These are phyloP conservation scores for Hipparchia sbordonii DNA, from an alignment of 2,888 invertebrate genomes.

Conservation along the genomic window DNA sequence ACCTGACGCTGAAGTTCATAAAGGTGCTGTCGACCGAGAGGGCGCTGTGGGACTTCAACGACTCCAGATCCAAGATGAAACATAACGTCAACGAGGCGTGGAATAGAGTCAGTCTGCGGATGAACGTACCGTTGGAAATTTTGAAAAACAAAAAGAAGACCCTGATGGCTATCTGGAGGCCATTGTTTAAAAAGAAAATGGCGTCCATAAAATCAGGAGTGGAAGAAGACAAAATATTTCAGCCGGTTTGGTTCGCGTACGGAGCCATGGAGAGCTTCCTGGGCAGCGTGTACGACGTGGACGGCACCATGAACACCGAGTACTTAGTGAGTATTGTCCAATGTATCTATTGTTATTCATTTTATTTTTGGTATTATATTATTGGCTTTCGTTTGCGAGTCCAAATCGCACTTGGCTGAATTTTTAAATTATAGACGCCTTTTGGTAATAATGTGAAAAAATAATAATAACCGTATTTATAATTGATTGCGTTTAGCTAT, in stretches of 20 bases:
- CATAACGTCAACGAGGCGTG: not conserved
- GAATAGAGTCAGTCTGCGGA: not conserved
- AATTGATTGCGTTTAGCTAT: no score
- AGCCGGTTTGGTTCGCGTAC: conserved; percentile 1
- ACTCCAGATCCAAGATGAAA: not conserved
- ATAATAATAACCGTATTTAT: no score
- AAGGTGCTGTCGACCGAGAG: not conserved
- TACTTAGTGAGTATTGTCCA: not conserved
- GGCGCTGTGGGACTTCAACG: conserved; percentile 1
- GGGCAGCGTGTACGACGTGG: not conserved
- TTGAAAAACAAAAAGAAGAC: not conserved
- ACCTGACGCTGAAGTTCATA: not conserved
- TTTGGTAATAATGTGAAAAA: no score
- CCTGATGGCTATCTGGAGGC: not conserved
- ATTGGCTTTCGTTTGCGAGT: no score
- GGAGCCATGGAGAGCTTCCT: not conserved
- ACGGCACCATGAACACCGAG: not conserved
- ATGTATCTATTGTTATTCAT: not conserved
- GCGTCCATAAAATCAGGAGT: not conserved
- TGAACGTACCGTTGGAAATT: not conserved
- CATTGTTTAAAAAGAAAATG: not conserved
- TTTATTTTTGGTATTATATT: not conserved
- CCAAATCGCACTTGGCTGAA: no score
- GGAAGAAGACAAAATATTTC: not conserved
- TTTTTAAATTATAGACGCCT: no score